Conservation (phyloP, 1,140 invertebrate species). For the Hyles vespertilio region DNA sequence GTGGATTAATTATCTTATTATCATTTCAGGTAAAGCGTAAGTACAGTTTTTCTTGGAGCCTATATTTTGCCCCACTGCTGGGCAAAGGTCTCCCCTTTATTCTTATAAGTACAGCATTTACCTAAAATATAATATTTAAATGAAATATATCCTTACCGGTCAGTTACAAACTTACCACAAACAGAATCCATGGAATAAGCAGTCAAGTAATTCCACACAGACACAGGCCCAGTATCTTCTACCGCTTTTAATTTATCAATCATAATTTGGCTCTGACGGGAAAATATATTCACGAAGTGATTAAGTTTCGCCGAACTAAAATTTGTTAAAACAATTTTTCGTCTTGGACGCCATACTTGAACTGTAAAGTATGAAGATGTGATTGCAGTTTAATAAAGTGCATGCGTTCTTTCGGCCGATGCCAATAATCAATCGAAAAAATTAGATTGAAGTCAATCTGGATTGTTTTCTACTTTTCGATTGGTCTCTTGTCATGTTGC, state of each 20-base stretch:
- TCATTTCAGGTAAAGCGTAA: no score
- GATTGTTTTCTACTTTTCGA: no score
- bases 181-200: constrained; percentile 14
- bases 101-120: no score
- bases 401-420: no score
- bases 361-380: neutral
- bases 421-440: no score
- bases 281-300: constrained; percentile 6
- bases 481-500: no score
- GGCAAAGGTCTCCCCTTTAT: neutral
- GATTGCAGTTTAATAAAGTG: neutral
- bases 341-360: constrained; percentile 11
- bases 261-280: constrained; percentile 3
- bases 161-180: constrained; percentile 12
- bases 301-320: constrained; percentile 5
- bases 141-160: neutral
- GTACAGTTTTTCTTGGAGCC: no score
- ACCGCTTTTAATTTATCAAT: constrained; percentile 2
- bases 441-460: no score
- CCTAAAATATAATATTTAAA: neutral
- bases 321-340: constrained; percentile 5
- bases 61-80: neutral
- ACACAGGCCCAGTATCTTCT: constrained; percentile 1
- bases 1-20: neutral
- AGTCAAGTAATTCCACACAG: constrained; percentile 10